Base-by-base conservation (phyloP, 2,113 vertebrate species). In the Leptobrachium ailaonicum region DNA sequence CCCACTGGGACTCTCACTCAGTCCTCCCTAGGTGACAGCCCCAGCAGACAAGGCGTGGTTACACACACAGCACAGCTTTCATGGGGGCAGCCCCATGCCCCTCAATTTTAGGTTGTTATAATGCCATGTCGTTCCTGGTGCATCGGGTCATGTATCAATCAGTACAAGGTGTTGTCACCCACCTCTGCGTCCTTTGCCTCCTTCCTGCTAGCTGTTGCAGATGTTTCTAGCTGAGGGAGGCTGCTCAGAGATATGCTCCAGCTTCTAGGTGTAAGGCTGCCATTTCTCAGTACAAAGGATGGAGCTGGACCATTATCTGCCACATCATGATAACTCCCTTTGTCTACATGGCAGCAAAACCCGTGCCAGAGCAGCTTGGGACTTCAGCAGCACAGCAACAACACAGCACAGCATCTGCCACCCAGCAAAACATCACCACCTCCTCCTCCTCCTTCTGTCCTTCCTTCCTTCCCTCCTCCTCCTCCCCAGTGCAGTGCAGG, bases 401-500 rank as follows among this genome's bases (percentile, higher is more conserved):
- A 44, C 58, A 47, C 63, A 45, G 40, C 12, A 42, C 70, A 79
- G 77, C 77, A 80, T 66, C 75, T 70, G 66, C 40, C 60, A 66
- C 60, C 2, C 77, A 14, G 40, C 47, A 44, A 14, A 62, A 43
- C 32, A 32, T 43, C 70, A 11, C 78, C 71, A 54, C 78, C 78
- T 66, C 41, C 69, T 66, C 60, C 58, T n/a, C 44, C 50, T 20
- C 2, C 32, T 10, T 43, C 60, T 54, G 54, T 45, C 70, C 41
- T 66, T 60, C 62, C 10, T 41, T 62, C 73, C 70, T 73, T 14
- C 45, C 44, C 60, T 66, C 44, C 70, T 54, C 70, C 77, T 66
- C 71, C 69, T 79, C 68, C 56, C 68, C 63, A 73, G 71, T 80
- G 77, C 77, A 79, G 14, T 71, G 68, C 68, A 63, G 75, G 5